Percentiles rank a stretch among this genome's conserved stretches.
Conservation (phyloP, 2,888 invertebrate species). For the Galeopsomyia nigrocyanea region DNA sequence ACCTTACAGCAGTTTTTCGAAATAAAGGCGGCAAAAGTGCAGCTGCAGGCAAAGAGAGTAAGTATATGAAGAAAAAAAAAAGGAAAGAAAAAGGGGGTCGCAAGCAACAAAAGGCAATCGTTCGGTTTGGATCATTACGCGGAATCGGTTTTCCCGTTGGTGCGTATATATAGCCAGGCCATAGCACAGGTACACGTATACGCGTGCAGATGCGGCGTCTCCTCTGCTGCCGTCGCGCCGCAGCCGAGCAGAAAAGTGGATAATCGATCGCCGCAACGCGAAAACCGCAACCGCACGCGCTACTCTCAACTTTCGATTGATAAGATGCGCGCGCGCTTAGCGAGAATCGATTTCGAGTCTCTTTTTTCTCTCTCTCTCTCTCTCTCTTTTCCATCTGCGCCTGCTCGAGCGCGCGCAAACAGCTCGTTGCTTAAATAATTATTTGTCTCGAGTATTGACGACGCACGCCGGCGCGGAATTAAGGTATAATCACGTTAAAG, state of each 20-base stretch:
- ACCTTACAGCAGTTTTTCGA: constrained; percentile 1
- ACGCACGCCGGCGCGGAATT: constrained; percentile 51
- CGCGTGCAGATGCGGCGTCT: too few relatives aligned
- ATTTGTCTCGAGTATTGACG: constrained; percentile 12
- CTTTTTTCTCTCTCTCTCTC: neutral
- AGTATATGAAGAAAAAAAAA: neutral
- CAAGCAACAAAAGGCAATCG: too few relatives aligned
- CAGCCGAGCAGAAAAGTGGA: constrained; percentile 45
- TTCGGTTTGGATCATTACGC: too few relatives aligned
- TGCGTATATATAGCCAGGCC: too few relatives aligned
- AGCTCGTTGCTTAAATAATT: constrained; percentile 36
- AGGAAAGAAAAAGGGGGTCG: neutral
- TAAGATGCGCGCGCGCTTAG: constrained; percentile 21
- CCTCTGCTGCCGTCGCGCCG: too few relatives aligned
- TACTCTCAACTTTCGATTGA: constrained; percentile 25
- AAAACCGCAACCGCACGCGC: constrained; percentile 35
- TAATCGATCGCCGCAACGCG: constrained; percentile 44
- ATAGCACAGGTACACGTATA: too few relatives aligned
- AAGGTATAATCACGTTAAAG: constrained; percentile 55
- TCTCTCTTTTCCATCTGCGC: neutral
- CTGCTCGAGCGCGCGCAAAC: neutral
- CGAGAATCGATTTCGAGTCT: constrained; percentile 18
- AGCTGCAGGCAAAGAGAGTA: neutral
- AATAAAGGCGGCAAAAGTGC: constrained; percentile 4
- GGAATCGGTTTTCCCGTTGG: too few relatives aligned